These are phyloP conservation scores for Didymodactylos carnosus DNA, from an alignment of 2,888 invertebrate genomes.

Conservation along the genomic window DNA sequence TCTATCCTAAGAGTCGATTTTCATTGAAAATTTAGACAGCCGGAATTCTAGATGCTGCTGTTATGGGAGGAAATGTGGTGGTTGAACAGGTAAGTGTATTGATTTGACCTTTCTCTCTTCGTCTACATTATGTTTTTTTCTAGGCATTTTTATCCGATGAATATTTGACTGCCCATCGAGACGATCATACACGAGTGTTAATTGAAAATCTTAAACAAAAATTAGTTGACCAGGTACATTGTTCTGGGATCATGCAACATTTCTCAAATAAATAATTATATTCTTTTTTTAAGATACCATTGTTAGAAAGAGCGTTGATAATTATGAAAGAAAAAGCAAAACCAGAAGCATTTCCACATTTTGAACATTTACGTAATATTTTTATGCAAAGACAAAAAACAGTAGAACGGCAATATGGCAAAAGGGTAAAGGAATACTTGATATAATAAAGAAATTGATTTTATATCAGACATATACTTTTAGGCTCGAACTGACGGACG, in stretches of 20 bases:
- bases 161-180: background rate
- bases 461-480: too few species aligned
- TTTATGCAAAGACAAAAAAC: background rate
- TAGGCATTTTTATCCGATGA: background rate
- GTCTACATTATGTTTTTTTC: background rate
- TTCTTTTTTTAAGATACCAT: background rate
- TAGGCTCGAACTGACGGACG: too few species aligned
- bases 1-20: too few species aligned
- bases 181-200: background rate
- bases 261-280: background rate
- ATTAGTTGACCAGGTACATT: background rate
- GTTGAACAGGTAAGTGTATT: background rate
- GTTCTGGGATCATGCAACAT: too few species aligned
- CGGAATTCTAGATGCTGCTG: background rate
- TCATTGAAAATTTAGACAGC: background rate
- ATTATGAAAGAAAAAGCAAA: background rate
- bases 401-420: background rate
- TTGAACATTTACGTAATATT: background rate
- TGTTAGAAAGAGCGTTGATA: background rate
- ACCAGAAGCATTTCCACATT: background rate
- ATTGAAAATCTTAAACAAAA: background rate
- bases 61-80: background rate
- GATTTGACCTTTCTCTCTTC: background rate
- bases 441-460: too few species aligned
- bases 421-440: too few species aligned